Percentiles rank a stretch among this genome's conserved stretches.
phyloP scores from a whole-genome alignment of 2,113 vertebrate genomes.

The Echinops telfairi region DNA sequence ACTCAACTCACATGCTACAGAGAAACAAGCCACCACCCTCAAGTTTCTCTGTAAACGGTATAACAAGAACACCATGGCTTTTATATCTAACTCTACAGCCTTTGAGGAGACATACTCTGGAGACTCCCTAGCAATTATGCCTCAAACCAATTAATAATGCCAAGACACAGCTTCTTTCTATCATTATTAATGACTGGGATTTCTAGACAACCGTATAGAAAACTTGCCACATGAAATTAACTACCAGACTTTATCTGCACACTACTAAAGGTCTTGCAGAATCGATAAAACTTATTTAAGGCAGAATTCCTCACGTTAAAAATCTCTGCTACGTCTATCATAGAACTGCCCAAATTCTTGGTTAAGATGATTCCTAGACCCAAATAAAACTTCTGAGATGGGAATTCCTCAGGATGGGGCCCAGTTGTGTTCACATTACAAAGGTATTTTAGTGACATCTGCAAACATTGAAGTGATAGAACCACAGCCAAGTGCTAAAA shows the following conservation, averaged over 20 bases:
- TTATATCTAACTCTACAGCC: neutral
- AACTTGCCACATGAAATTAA: neutral
- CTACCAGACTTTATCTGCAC: neutral
- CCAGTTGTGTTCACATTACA: neutral
- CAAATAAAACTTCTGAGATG: neutral
- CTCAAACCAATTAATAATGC: neutral
- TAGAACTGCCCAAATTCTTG: neutral
- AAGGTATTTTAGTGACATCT: neutral
- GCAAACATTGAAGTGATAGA: neutral
- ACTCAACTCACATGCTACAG: constrained; percentile 13
- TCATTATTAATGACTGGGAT: neutral
- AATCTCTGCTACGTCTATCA: neutral
- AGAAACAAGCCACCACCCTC: neutral
- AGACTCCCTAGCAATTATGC: neutral
- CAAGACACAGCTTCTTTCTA: neutral
- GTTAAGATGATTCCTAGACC: neutral
- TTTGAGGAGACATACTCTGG: neutral
- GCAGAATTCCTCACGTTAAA: neutral
- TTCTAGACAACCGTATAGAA: neutral
- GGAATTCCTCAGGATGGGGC: neutral
- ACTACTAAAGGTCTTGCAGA: neutral
- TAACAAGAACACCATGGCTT: accelerated
- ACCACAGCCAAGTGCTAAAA: neutral
- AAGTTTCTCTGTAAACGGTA: neutral
- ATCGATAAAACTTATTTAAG: neutral